These are phyloP conservation scores for Lepeophtheirus nordmannii DNA, from an alignment of 2,888 invertebrate species.

Conservation along the genomic window DNA sequence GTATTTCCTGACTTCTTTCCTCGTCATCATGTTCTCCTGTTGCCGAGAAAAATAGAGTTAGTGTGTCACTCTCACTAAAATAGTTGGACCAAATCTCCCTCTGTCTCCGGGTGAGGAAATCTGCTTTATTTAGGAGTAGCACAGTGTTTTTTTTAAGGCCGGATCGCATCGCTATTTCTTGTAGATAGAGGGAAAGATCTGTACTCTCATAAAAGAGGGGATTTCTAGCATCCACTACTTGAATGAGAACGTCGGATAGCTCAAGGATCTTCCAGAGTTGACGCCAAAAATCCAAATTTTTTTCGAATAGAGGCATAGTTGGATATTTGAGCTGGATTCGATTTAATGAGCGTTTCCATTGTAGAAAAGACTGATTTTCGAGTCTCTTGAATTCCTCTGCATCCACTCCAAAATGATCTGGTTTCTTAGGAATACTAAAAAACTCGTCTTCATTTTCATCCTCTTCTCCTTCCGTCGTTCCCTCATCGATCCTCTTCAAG, in stretches of 20 bases:
- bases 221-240: conserved; percentile 92
- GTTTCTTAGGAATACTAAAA: conserved; percentile 27
- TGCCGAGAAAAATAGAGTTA: conserved; percentile 82
- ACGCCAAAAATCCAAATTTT: conserved; percentile 93
- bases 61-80: conserved; percentile 52
- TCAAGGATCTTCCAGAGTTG: conserved; percentile 98
- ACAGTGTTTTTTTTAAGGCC: conserved; percentile 49
- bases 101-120: conserved; percentile 65
- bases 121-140: conserved; percentile 86
- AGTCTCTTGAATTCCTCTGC: conserved; percentile 59
- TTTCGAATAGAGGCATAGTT: conserved; percentile 86
- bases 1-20: conserved; percentile 27
- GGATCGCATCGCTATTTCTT: conserved; percentile 47
- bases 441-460: conserved; percentile 29
- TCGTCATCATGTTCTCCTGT: conserved; percentile 4
- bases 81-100: conserved; percentile 69
- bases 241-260: conserved; percentile 74
- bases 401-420: background rate
- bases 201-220: conserved; percentile 57
- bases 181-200: conserved; percentile 74
- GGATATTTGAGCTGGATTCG: conserved; percentile 58
- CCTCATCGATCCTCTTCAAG: conserved; percentile 35
- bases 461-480: conserved; percentile 27
- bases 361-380: conserved; percentile 68
- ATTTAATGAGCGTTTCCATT: conserved; percentile 74